Conservation (phyloP, 2,888 invertebrate species). For the Parelbella ahira region DNA sequence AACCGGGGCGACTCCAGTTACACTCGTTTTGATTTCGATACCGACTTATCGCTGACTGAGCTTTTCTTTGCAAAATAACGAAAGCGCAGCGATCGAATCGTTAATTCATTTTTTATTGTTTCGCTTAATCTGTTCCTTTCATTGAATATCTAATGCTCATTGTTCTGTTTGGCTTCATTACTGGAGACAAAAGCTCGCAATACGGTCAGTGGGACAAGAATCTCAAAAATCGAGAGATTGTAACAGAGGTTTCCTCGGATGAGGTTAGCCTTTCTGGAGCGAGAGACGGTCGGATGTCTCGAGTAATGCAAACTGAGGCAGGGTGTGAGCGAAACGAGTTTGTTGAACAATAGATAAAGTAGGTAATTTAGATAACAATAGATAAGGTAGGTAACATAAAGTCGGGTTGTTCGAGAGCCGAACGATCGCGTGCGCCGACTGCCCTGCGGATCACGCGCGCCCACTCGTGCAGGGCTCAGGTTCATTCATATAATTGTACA, state of each 20-base stretch:
- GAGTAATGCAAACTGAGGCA: slow-evolving; percentile 5
- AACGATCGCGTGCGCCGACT: slow-evolving; percentile 51
- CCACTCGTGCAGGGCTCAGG: slow-evolving; percentile 38
- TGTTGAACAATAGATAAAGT: slow-evolving; percentile 19
- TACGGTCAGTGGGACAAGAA: slow-evolving; percentile 57
- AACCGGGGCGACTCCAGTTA: neutral
- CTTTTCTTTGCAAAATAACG: slow-evolving; percentile 6
- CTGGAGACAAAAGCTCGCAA: slow-evolving; percentile 45
- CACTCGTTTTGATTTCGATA: slow-evolving; percentile 1
- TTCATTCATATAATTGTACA: slow-evolving; percentile 51
- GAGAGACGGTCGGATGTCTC: no score
- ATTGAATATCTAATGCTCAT: slow-evolving; percentile 14
- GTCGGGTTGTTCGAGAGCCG: slow-evolving; percentile 26
- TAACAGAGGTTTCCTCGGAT: no score
- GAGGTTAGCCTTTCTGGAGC: no score
- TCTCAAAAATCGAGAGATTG: slow-evolving; percentile 38
- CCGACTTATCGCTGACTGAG: neutral
- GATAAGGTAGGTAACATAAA: no score
- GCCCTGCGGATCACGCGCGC: slow-evolving; percentile 45
- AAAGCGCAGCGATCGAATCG: slow-evolving; percentile 14
- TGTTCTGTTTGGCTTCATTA: slow-evolving; percentile 32
- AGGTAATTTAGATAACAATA: slow-evolving; percentile 16
- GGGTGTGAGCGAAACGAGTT: slow-evolving; percentile 12
- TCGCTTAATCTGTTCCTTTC: slow-evolving; percentile 26
- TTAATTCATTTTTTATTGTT: slow-evolving; percentile 20